A percentile compares a stretch with the other conserved stretches of the same genome.
Evolutionary conservation across 2,888 invertebrate genomes (phyloP).

Genomic region (Bimastos eiseni): DNA sequence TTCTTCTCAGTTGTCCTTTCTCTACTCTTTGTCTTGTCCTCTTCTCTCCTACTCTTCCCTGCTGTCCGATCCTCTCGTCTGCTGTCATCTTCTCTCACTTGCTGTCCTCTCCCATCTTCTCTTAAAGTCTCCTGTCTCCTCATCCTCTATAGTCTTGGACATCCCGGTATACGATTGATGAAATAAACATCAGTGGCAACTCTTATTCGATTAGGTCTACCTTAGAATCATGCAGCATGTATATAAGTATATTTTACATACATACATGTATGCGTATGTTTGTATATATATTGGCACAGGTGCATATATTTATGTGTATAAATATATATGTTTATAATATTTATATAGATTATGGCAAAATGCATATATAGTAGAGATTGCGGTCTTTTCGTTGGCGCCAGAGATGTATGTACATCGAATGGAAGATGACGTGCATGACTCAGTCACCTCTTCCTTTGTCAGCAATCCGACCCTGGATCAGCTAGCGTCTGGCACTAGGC

Average conservation of each 20-base stretch:
- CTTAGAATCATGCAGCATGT: neutral
- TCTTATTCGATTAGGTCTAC: constrained; percentile 13
- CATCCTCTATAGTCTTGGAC: neutral
- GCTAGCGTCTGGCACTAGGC: neutral
- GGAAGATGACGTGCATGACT: neutral
- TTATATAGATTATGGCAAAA: too few species aligned
- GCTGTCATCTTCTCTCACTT: too few species aligned
- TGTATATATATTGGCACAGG: too few species aligned
- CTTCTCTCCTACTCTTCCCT: neutral
- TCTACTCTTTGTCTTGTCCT: neutral
- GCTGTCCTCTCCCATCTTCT: too few species aligned
- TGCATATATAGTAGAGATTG: too few species aligned
- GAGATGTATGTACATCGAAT: neutral
- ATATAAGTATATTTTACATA: neutral
- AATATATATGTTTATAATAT: too few species aligned
- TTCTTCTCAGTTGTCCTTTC: too few species aligned
- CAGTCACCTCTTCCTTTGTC: neutral
- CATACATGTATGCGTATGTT: too few species aligned
- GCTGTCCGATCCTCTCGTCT: too few species aligned
- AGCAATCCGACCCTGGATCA: neutral
- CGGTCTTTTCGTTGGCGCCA: neutral
- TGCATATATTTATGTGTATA: too few species aligned
- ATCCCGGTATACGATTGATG: neutral
- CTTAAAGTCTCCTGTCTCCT: neutral
- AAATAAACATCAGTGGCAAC: neutral